Evolutionary conservation across 2,797 vertebrate species (phyloP), one percentile per base, ranked within the genome.

Genomic region (Eptatretus atami): DNA sequence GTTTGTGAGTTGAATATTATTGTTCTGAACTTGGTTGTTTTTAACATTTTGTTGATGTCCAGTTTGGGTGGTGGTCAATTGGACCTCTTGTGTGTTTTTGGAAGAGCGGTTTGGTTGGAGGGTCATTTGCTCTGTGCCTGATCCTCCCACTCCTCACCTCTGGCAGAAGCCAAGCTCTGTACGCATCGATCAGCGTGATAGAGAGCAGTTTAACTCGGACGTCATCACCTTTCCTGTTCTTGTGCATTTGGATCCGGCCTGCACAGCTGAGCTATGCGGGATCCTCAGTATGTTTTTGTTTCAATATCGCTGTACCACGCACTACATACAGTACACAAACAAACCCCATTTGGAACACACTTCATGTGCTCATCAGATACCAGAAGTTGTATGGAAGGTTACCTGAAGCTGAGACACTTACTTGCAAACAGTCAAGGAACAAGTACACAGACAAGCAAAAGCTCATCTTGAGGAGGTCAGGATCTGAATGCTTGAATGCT

Each of bases 371-470:
- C 69, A 68, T 54, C 63, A 98, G 92, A 69, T 98, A 98, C 73
- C 92, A 98, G 75, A 96, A 98, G 71, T 76, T 98, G 66, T n/a
- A n/a, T 98, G 92, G 88, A 98, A 95, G 75, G 87, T 73, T 98
- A 96, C 0, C 88, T 98, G 67, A 98, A 98, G 74, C 77, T 95
- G 55, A 85, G 86, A 71, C 92, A 98, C 73, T 82, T 98, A 64
- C 76, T 96, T 72, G 92, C 92, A 65, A 98, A 98, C 72, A 98
- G 92, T 71, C 92, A 60, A 96, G 95, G 77, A 86, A 94, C 72
- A 98, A 90, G 71, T 86, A 95, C 71, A 80, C 93, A 6, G 87
- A 96, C 77, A 98, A 98, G 68, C 86, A 95, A 79, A 98, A 95
- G 74, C 76, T 98, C 66, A 86, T 82, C 1, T 87, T 95, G 64